Evolutionary conservation across 2,797 vertebrate species (phyloP), one percentile per base, ranked within the genome.

Genomic region (Amblyopsis hoosieri): DNA sequence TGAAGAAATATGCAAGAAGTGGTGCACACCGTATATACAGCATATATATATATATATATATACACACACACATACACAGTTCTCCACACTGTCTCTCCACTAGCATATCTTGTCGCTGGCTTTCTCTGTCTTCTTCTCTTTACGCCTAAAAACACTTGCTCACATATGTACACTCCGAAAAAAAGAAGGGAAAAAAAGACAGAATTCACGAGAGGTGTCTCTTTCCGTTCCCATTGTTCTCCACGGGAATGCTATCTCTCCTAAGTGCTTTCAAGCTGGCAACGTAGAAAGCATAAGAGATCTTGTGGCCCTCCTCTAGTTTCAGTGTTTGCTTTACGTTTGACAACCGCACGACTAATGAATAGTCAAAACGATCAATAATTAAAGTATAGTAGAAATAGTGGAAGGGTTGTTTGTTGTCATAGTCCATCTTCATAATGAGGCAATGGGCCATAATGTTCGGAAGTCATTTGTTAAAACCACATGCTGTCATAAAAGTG

Each of bases 191-290:
- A 23, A 23, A 23, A 23, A 23, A 23, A 3, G 23, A 23, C 23
- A 67, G 54, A 9, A 42, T 42, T 7, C 37, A 42, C 12, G 60
- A 45, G 15, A 64, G 51, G 23, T n/a, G 29, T 29, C 45, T 61
- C 79, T 69, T 75, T 42, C 55, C 53, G 65, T 69, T 57, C 6
- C 19, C 58, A 7, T 19, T 19, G 3, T 52, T 12, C 52, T 62
- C 58, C 47, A 45, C 17, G 58, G 60, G 45, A 46, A 78, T 47
- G 51, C 62, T 54, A 12, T 23, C 57, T 71, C 56, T 72, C 66
- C 57, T 83, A 81, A 78, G 74, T 83, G 70, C 67, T 85, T 82
- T 82, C 54, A 82, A 75, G 83, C 74, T 77, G 73, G 81, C 72
- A 60, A 67, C 71, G 55, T 53, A 67, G 69, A 78, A 75, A 57